Conservation (phyloP, 2,797 vertebrate genomes). For the Siniperca obscura region DNA sequence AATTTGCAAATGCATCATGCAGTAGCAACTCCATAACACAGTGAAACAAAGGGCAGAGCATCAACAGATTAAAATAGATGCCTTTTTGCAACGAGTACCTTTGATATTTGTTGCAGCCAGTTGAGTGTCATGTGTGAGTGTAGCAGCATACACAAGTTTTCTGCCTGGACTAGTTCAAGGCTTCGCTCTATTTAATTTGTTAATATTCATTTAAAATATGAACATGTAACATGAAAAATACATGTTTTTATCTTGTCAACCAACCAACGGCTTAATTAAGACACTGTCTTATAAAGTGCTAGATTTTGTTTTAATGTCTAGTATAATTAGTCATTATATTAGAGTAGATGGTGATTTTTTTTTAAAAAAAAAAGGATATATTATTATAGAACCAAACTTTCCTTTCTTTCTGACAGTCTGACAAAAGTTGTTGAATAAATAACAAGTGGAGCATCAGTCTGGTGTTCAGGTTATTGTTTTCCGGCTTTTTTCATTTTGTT, state of each 20-base stretch:
- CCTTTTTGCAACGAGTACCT: not conserved
- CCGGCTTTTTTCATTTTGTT: conserved; percentile 25
- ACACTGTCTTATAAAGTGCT: not conserved
- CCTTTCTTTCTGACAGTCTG: not conserved
- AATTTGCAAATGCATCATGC: not conserved
- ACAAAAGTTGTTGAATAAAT: conserved; percentile 27
- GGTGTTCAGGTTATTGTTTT: conserved; percentile 36
- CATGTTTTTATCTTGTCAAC: not conserved
- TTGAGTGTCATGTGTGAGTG: not conserved
- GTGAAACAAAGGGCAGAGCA: not conserved
- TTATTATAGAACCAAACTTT: not conserved
- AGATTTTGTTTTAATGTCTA: not conserved
- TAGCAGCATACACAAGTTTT: not conserved
- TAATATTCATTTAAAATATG: not conserved
- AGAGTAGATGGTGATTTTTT: not conserved
- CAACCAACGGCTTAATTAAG: not conserved
- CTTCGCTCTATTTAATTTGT: not conserved
- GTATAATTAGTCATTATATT: not conserved
- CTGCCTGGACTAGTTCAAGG: not conserved
- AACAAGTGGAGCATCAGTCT: conserved; percentile 2
- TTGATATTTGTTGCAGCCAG: not conserved
- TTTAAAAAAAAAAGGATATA: not conserved
- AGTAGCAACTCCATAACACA: not conserved
- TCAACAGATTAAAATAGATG: not conserved
- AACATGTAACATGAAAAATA: not conserved